phyloP scores from a whole-genome alignment of 1,140 invertebrate genomes.

The Solenopsis invicta region DNA sequence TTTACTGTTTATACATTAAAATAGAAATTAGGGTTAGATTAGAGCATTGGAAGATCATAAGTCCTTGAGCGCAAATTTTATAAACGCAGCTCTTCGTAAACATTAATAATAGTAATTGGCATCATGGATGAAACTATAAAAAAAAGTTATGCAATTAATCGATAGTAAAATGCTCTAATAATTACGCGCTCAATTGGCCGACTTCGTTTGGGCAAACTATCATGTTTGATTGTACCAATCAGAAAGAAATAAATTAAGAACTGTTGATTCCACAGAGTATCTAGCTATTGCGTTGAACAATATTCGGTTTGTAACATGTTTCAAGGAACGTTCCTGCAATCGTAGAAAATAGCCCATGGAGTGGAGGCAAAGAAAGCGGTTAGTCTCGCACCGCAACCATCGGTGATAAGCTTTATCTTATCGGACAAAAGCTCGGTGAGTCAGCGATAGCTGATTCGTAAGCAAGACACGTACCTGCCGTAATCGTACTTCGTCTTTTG shows the following conservation, averaged over 20 bases:
- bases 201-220: not conserved
- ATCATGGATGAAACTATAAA: not conserved
- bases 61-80: too few species aligned
- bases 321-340: not conserved
- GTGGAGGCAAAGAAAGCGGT: constrained; percentile 53
- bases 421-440: constrained; percentile 51
- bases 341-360: constrained; percentile 52
- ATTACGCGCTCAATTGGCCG: not conserved
- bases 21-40: too few species aligned
- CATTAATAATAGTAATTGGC: not conserved
- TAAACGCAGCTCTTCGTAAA: not conserved
- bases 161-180: not conserved
- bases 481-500: constrained; percentile 61
- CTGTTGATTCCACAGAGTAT: constrained; percentile 7
- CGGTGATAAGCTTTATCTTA: constrained; percentile 73
- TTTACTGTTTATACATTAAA: too few species aligned
- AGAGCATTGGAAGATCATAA: too few species aligned
- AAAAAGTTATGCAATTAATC: not conserved
- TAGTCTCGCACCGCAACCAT: constrained; percentile 25
- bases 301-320: not conserved
- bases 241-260: constrained; percentile 42
- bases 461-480: constrained; percentile 51
- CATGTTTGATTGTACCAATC: constrained; percentile 27
- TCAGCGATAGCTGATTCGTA: constrained; percentile 47
- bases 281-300: not conserved